Evolutionary conservation across 35 echinoderm and acorn worm species (phyloP).

Genomic region (Eucidaris tribuloides): DNA sequence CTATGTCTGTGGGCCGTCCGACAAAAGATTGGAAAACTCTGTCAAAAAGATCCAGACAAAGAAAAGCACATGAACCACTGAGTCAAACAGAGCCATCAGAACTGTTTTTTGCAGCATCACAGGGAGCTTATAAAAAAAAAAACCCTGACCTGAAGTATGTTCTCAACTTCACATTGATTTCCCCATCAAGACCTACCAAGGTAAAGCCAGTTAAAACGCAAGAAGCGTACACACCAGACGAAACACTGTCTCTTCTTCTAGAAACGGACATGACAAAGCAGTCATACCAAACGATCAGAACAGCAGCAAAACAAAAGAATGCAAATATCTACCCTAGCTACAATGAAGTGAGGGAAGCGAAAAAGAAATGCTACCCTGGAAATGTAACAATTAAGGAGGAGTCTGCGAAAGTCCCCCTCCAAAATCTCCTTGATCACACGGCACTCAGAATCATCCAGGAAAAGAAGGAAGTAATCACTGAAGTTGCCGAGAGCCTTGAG

Average conservation of each 20-base stretch:
- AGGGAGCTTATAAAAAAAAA: slow-evolving; percentile 41
- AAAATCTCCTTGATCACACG: slow-evolving; percentile 56
- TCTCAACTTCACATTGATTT: slow-evolving; percentile 52
- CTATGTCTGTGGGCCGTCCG: slow-evolving; percentile 1
- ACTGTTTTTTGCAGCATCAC: slow-evolving; percentile 57
- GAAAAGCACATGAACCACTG: slow-evolving; percentile 53
- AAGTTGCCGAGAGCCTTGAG: slow-evolving; percentile 21
- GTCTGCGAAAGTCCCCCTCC: slow-evolving; percentile 41
- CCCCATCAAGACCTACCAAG: slow-evolving; percentile 40
- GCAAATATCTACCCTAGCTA: slow-evolving; percentile 53
- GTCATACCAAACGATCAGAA: slow-evolving; percentile 43
- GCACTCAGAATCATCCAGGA: slow-evolving; percentile 46
- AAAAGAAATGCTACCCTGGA: slow-evolving; percentile 48
- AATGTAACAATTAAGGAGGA: slow-evolving; percentile 20
- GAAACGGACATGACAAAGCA: slow-evolving; percentile 59
- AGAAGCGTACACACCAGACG: slow-evolving; percentile 36
- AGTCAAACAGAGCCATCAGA: slow-evolving; percentile 22
- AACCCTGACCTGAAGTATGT: slow-evolving; percentile 47
- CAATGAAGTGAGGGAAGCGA: slow-evolving; percentile 45
- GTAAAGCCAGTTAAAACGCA: slow-evolving; percentile 9
- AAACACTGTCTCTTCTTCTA: slow-evolving; percentile 48
- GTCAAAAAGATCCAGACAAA: slow-evolving; percentile 43
- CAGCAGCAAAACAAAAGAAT: slow-evolving; percentile 6
- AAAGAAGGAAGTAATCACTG: slow-evolving; percentile 40
- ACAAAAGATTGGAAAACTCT: slow-evolving; percentile 11